phyloP scores from a whole-genome alignment of 2,888 invertebrate species.

The Drosophila neotestacea region DNA sequence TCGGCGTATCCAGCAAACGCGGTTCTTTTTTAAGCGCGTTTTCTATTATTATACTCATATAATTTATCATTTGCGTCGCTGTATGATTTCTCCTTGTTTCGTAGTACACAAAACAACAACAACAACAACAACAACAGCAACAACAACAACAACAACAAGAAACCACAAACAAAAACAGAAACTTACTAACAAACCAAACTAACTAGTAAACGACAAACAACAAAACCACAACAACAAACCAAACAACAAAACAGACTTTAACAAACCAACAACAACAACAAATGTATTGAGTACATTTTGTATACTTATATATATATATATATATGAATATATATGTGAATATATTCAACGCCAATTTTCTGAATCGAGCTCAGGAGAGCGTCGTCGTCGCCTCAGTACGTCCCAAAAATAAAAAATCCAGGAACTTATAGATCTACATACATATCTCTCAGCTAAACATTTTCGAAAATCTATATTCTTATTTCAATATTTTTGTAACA shows the following conservation, averaged over 20 bases:
- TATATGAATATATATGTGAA: background rate
- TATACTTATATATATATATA: background rate
- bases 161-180: conserved; percentile 14
- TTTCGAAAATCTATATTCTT: background rate
- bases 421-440: conserved; percentile 28
- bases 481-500: background rate
- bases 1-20: conserved; percentile 85
- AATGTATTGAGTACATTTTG: background rate
- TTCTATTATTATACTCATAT: conserved; percentile 86
- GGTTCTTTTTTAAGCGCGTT: conserved; percentile 86
- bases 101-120: conserved; percentile 77
- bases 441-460: background rate
- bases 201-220: conserved; percentile 3
- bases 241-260: conserved; percentile 13
- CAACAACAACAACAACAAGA: conserved; percentile 12
- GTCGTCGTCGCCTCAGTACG: conserved; percentile 52
- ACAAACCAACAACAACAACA: conserved; percentile 5
- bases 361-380: conserved; percentile 13
- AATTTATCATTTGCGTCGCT: conserved; percentile 86
- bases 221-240: background rate
- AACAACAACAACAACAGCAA: conserved; percentile 40
- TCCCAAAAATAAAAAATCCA: conserved; percentile 20
- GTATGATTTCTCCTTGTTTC: conserved; percentile 85
- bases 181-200: conserved; percentile 1
- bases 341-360: conserved; percentile 5